Evolutionary conservation across 2,888 invertebrate species (phyloP), one percentile per base, ranked within the genome.

Genomic region (Watsonalla binaria): DNA sequence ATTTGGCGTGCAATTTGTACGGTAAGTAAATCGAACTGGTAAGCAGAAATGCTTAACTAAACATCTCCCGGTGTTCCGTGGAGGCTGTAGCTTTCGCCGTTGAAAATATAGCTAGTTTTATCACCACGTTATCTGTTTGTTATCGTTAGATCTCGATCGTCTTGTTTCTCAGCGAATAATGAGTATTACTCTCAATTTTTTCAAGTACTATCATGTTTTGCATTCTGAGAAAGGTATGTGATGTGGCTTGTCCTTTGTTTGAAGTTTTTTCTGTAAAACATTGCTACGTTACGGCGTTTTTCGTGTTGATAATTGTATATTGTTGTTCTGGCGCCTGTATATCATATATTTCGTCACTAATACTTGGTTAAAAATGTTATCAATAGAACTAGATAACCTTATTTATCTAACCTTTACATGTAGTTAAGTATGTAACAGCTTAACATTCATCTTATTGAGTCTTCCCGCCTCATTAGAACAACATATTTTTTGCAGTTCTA

Each of bases 171-270:
- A 46, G 11, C 42, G 60, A 68, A 79, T 66, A 62, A 67, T 66
- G 60, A 61, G 55, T 61, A 61, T 61, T 65, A 66, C 66, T 61
- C 67, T 61, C 60, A 75, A 60, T 65, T 66, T 74, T 62, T 62
- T 58, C 55, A 51, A 58, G 56, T 60, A 62, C 62, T 73, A 66
- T 55, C 58, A 89, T 89, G 89, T 87, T 87, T 83, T 87, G 82
- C 69, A 76, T 87, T 72, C 74, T 83, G 52, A 80, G 76, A 76
- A 90, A 86, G 86, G 89, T 89, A 76, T 66, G 81, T 80, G 61
- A 55, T 54, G 51, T 55, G 65, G 66, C 66, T 14, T 48, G 14
- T 48, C 9, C 49, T 49, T 49, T 49, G 49, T 49, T 49, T 37
- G 9, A 15, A 42, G 42, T 49, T 49, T 49, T 49, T 49, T 39